Conservation (phyloP, 2,888 invertebrate species). For the Syritta pipiens region DNA sequence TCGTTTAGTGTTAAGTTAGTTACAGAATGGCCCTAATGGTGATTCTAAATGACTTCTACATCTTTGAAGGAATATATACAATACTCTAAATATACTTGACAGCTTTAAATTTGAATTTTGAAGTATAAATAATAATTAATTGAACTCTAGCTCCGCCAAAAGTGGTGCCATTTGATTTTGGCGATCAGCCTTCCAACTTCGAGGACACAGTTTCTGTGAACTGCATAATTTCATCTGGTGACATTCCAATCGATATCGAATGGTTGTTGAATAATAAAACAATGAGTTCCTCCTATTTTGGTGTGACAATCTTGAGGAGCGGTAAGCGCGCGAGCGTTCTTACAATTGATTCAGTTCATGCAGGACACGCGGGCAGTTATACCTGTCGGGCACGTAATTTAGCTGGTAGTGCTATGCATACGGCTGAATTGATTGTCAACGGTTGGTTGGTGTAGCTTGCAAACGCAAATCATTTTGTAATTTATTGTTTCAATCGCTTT, state of each 20-base stretch:
- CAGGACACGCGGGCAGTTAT: slow-evolving; percentile 83
- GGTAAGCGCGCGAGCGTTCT: slow-evolving; percentile 82
- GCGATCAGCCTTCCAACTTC: slow-evolving; percentile 82
- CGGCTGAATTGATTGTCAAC: slow-evolving; percentile 83
- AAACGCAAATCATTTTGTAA: no score
- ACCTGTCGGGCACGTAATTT: slow-evolving; percentile 83
- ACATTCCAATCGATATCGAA: slow-evolving; percentile 85
- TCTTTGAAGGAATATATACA: no score
- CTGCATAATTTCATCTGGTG: slow-evolving; percentile 85
- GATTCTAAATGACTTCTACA: no score
- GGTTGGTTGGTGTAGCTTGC: no score
- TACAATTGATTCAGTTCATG: slow-evolving; percentile 82
- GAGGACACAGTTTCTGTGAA: slow-evolving; percentile 83
- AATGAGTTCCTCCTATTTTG: slow-evolving; percentile 63
- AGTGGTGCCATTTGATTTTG: slow-evolving; percentile 86
- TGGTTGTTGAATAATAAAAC: slow-evolving; percentile 81
- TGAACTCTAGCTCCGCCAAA: slow-evolving; percentile 84
- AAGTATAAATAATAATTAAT: no score
- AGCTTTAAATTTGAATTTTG: not conserved
- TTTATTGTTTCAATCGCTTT: slow-evolving; percentile 11
- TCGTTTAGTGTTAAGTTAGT: not conserved
- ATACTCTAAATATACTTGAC: no score
- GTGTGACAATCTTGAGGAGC: slow-evolving; percentile 71
- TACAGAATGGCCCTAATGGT: not conserved
- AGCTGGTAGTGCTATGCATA: slow-evolving; percentile 82